Evolutionary conservation across 1,140 invertebrate species (phyloP), one percentile per base, ranked within the genome.

Genomic region (Zaprionus vittiger): DNA sequence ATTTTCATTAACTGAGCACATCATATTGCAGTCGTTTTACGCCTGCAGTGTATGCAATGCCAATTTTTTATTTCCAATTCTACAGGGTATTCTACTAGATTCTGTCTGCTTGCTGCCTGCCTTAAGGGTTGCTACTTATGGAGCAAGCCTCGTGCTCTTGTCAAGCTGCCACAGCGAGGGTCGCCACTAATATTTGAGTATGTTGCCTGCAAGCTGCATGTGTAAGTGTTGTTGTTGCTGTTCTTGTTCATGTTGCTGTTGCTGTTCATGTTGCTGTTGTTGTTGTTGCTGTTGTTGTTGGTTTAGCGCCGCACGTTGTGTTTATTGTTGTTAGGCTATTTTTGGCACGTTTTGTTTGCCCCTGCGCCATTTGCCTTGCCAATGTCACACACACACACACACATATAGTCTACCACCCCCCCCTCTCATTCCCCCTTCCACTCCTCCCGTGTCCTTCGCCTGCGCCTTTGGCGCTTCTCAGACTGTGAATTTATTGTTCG

Each of bases 331-430:
- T 55, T 73, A 24, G 76, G 56, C 55, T 74, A 74, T 74, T 78
- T 78, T 78, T 73, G 76, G 72, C 76, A 78, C 76, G 76, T 78
- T 74, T 56, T 78, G 71, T 78, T 78, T 78, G 76, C 49, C 69
- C 59, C 44, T 59, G 60, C 71, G 54, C 54, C 67, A 75, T 63
- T 70, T 75, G 72, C 59, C 57, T 56, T 68, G 65, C 56, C 69
- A 56, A 72, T 47, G 54, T 5, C 26, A 34, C 41, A 55, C 56
- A 73, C 63, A 72, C 49, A 73, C 20, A 44, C 28, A 31, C 59
- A 65, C 55, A 60, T 9, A 55, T 31, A 22, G 63, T 4, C 24
- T 15, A 61, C 5, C 44, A 61, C 5, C 44, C 22, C 41, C 22
- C 12, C 37, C 37, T 17, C 15, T 17, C 15, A 15, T 12, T 54